These are phyloP conservation scores for Gavialis gangeticus DNA, from an alignment of 2,113 vertebrate genomes.

Conservation along the genomic window DNA sequence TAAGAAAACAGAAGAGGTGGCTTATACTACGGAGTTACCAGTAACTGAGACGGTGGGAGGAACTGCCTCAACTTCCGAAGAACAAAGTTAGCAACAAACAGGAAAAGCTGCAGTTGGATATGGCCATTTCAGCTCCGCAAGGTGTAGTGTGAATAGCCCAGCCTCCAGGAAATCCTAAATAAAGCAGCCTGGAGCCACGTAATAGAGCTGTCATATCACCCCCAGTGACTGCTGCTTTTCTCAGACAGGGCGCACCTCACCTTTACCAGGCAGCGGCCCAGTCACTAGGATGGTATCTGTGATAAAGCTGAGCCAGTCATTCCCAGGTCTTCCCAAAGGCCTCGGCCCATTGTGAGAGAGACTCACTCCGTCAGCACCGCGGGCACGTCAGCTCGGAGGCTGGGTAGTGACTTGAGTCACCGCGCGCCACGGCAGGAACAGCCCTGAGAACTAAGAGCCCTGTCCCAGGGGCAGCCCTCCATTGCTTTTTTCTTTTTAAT, in stretches of 20 bases:
- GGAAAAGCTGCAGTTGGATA: neutral
- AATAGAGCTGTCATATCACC: neutral
- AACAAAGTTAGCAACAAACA: neutral
- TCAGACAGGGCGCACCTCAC: neutral
- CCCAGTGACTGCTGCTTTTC: neutral
- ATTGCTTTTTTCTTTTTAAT: neutral
- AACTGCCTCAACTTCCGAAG: neutral
- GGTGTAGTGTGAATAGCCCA: fast-evolving
- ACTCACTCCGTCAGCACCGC: too few relatives aligned
- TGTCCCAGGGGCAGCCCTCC: too few relatives aligned
- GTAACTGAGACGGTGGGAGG: neutral
- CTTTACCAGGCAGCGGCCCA: neutral
- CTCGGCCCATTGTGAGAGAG: neutral
- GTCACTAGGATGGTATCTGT: neutral
- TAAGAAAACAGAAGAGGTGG: neutral
- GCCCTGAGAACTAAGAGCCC: neutral
- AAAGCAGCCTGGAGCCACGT: fast-evolving
- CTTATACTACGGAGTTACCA: neutral
- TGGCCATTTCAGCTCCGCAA: neutral
- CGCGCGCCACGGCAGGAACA: neutral
- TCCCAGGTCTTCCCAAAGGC: neutral
- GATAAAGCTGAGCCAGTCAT: neutral
- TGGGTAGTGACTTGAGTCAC: neutral
- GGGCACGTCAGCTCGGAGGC: neutral
- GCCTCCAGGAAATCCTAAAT: constrained; percentile 9